phyloP scores from a whole-genome alignment of 2,888 invertebrate species.

The Phalangium opilio region DNA sequence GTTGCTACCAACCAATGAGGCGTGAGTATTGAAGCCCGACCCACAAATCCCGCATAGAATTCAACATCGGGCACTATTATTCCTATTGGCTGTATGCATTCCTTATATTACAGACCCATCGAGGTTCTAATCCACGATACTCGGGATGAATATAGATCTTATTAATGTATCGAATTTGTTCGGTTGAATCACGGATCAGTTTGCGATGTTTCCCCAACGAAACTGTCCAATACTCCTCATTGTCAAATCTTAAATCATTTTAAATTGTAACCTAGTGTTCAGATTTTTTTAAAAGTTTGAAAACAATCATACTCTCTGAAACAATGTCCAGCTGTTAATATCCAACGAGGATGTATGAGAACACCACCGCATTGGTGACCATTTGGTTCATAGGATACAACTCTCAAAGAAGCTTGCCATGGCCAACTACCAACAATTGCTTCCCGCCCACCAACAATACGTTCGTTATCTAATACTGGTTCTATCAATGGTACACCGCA shows the following conservation, averaged over 20 bases:
- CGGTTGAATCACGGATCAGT: conserved; percentile 15
- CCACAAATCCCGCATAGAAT: too few species aligned
- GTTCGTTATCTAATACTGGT: conserved; percentile 4
- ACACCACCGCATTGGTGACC: conserved; percentile 19
- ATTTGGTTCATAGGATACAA: conserved; percentile 9
- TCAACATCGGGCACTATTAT: not conserved
- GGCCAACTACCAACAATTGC: conserved; percentile 20
- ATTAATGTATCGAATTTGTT: conserved; percentile 18
- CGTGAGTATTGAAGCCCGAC: too few species aligned
- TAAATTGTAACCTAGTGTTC: too few species aligned
- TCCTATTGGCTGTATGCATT: not conserved
- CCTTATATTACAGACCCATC: conserved; percentile 2
- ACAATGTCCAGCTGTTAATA: conserved; percentile 21
- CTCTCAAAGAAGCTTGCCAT: conserved; percentile 17
- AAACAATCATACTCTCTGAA: conserved; percentile 12
- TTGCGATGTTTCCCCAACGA: conserved; percentile 17
- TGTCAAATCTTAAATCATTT: not conserved
- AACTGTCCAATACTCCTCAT: conserved; percentile 12
- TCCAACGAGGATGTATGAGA: conserved; percentile 16
- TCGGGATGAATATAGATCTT: conserved; percentile 14
- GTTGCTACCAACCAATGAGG: too few species aligned
- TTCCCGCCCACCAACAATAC: conserved; percentile 18
- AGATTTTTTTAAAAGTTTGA: not conserved
- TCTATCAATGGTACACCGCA: conserved; percentile 13
- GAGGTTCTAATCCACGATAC: conserved; percentile 11